Evolutionary conservation across 2,113 vertebrate genomes (phyloP).

Genomic region (Candoia aspera): DNA sequence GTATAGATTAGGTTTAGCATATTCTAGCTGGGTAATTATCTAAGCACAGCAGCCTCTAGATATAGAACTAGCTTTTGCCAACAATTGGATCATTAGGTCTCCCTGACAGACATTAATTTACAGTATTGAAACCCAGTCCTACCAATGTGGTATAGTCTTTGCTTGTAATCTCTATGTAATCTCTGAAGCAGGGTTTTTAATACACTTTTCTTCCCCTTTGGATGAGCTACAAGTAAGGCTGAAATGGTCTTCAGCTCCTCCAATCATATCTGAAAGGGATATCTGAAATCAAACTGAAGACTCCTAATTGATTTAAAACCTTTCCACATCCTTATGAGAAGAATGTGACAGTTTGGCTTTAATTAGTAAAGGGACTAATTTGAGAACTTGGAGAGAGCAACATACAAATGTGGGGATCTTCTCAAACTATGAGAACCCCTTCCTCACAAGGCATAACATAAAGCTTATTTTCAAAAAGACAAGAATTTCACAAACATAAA

Average conservation of each 20-base stretch:
- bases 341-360: background rate
- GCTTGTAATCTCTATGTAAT: background rate
- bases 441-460: background rate
- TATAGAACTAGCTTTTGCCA: background rate
- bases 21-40: background rate
- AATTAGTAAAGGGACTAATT: background rate
- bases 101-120: background rate
- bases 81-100: background rate
- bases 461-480: background rate
- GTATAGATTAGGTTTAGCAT: background rate
- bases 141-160: background rate
- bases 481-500: background rate
- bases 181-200: background rate
- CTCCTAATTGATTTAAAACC: background rate
- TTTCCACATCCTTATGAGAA: too few species aligned
- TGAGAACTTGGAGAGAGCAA: background rate
- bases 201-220: background rate
- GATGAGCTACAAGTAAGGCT: background rate
- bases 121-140: background rate
- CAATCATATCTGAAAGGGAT: background rate
- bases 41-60: background rate
- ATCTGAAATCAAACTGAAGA: background rate
- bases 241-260: background rate
- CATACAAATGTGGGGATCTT: background rate
- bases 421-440: background rate